phyloP scores from a whole-genome alignment of 2,797 vertebrate genomes.

The Sebastes nivosus region DNA sequence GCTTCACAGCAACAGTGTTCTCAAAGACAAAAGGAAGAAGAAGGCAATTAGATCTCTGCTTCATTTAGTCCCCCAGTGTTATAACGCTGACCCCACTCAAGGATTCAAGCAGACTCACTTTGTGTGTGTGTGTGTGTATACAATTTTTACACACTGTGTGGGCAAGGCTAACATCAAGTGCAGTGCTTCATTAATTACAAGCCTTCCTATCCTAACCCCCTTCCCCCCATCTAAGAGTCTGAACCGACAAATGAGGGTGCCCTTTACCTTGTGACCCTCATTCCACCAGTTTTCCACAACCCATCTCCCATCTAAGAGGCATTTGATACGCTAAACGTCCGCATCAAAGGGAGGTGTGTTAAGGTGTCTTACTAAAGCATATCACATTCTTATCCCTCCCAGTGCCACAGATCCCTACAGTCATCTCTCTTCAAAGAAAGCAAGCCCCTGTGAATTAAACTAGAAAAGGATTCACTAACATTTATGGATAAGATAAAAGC shows the following conservation, averaged over 20 bases:
- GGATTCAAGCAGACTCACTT: not conserved
- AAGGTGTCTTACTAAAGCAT: not conserved
- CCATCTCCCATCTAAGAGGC: conserved; percentile 18
- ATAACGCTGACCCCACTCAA: conserved; percentile 5
- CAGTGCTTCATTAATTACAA: conserved; percentile 26
- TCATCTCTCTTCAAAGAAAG: conserved; percentile 31
- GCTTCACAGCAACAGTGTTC: not conserved
- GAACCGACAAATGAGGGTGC: conserved; percentile 13
- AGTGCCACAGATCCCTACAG: conserved; percentile 9
- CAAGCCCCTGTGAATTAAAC: conserved; percentile 38
- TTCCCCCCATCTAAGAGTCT: not conserved
- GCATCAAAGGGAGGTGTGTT: conserved; percentile 31
- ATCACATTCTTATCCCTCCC: not conserved
- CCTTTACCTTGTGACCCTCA: conserved; percentile 23
- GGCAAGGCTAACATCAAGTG: not conserved
- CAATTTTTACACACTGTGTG: not conserved
- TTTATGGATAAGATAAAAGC: conserved; percentile 18
- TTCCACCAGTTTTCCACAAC: conserved; percentile 3
- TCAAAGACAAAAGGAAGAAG: not conserved
- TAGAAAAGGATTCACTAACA: conserved; percentile 15
- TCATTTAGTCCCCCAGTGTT: conserved; percentile 19
- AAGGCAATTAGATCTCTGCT: conserved; percentile 34
- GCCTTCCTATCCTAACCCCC: not conserved
- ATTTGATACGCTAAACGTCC: conserved; percentile 35
- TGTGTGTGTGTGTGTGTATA: not conserved